Evolutionary conservation across 2,888 invertebrate species (phyloP), one percentile per base, ranked within the genome.

Genomic region (Chromoteleia sp.): DNA sequence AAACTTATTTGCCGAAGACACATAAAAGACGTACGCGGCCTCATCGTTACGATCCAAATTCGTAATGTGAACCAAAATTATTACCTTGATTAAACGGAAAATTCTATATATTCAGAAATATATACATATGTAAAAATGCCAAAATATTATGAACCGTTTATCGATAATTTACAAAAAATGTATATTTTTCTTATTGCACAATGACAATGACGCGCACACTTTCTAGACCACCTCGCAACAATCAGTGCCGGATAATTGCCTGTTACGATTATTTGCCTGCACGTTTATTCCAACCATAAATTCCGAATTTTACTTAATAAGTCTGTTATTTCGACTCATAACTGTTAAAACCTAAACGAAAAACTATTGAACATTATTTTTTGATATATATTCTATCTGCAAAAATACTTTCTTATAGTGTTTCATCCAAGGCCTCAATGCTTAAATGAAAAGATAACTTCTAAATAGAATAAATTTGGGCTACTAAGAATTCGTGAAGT

Each of bases 1-100:
- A 94, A 93, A 83, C 93, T 98, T n/a, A 93, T 93, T 45, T 97
- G 97, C 87, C 94, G 93, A 81, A 94, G 97, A 85, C 95, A 95
- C 86, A 93, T 93, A 82, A 95, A 95, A 84, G 96, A 97, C 92
- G 94, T 95, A 0, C 93, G 97, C 85, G 96, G 96, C 15, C 92
- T 98, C 41, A 93, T 94, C 43, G 94, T 97, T 56, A 93, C 94
- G 77, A 94, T 97, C 81, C 93, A 93, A 87, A 92, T 95, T 81
- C 89, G 89, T 73, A 88, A 89, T 78, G 84, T 85, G 45, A 87
- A 86, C 67, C 91, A 91, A 84, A 88, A 88, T 45, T 91, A 91
- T 83, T 89, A 89, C 75, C 85, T 91, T 79, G 89, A 91, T 84
- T 91, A 86, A 88, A 65, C 6, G 6, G 25, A 88, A 67, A 59